These are phyloP conservation scores for Lateolabrax maculatus DNA, from an alignment of 2,797 vertebrate species.

Conservation along the genomic window DNA sequence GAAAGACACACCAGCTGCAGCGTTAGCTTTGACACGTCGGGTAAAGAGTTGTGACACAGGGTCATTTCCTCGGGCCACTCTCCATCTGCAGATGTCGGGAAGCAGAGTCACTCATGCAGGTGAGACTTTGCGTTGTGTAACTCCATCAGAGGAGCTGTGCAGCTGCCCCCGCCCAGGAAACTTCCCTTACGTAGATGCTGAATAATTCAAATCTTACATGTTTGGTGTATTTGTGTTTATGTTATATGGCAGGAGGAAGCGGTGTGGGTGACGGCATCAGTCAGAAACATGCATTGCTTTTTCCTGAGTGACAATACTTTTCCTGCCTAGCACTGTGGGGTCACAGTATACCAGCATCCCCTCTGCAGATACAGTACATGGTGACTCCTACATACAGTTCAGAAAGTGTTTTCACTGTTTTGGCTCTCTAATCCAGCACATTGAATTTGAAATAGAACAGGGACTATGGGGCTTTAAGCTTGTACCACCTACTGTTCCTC, in stretches of 20 bases:
- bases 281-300: conserved; percentile 15
- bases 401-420: conserved; percentile 17
- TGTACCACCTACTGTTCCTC: conserved; percentile 7
- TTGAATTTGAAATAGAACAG: conserved; percentile 14
- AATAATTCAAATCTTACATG: conserved; percentile 53
- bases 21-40: conserved; percentile 42
- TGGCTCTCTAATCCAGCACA: conserved; percentile 9
- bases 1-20: conserved; percentile 54
- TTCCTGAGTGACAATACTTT: conserved; percentile 25
- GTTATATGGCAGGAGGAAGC: conserved; percentile 21
- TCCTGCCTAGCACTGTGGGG: background rate
- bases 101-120: conserved; percentile 70
- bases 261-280: conserved; percentile 6
- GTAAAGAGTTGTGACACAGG: conserved; percentile 71
- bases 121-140: conserved; percentile 58
- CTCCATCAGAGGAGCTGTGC: conserved; percentile 41
- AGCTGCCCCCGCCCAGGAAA: conserved; percentile 5
- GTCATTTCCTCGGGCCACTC: conserved; percentile 63
- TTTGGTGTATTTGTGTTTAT: conserved; percentile 52
- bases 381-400: background rate
- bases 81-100: conserved; percentile 74
- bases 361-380: conserved; percentile 15
- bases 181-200: conserved; percentile 17
- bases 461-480: background rate
- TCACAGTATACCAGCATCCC: background rate